phyloP scores from a whole-genome alignment of 2,888 invertebrate genomes.

The Ethmia dodecea region DNA sequence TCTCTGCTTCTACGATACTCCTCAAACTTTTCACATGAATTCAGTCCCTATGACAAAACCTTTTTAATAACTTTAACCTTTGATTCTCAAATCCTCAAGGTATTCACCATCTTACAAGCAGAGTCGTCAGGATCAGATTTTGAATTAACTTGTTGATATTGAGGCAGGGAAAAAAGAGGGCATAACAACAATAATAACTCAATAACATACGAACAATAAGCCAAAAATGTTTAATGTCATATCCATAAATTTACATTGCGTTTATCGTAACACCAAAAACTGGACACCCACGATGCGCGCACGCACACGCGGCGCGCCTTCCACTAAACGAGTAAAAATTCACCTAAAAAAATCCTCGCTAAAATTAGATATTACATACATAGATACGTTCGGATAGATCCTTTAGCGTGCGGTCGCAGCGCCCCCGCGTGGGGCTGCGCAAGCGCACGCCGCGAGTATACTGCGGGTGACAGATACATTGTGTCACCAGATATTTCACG shows the following conservation, averaged over 20 bases:
- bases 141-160: too few species aligned
- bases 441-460: conserved; percentile 10
- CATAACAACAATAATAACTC: conserved; percentile 39
- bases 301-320: conserved; percentile 75
- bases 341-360: conserved; percentile 67
- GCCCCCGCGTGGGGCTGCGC: conserved; percentile 2
- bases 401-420: conserved; percentile 25
- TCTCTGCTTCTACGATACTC: too few species aligned
- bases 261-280: conserved; percentile 66
- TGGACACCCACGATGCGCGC: conserved; percentile 59
- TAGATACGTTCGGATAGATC: conserved; percentile 52
- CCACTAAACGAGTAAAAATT: conserved; percentile 70
- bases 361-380: conserved; percentile 59
- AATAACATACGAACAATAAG: conserved; percentile 74
- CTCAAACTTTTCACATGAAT: too few species aligned
- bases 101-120: too few species aligned
- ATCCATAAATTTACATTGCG: conserved; percentile 74
- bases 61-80: too few species aligned
- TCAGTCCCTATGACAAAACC: too few species aligned
- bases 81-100: too few species aligned
- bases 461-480: conserved; percentile 7
- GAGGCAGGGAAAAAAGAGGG: too few species aligned
- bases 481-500: conserved; percentile 12
- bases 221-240: conserved; percentile 77
- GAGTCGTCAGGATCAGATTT: too few species aligned